These are phyloP conservation scores for Operophtera brumata DNA, from an alignment of 2,888 invertebrate genomes.

Conservation along the genomic window DNA sequence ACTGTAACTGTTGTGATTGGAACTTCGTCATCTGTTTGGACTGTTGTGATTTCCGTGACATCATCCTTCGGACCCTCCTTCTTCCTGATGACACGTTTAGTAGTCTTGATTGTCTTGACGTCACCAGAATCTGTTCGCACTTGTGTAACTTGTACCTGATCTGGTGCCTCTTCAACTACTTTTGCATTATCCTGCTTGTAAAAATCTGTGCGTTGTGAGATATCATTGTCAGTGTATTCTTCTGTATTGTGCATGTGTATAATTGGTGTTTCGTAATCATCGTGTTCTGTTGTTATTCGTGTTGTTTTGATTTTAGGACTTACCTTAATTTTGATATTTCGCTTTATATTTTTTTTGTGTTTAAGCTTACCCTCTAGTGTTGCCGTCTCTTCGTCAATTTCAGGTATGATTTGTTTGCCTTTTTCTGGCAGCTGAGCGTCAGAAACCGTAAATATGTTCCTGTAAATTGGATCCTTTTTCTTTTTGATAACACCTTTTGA, in stretches of 20 bases:
- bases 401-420: too few relatives aligned
- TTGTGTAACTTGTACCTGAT: slow-evolving; percentile 36
- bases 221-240: slow-evolving; percentile 44
- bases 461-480: too few relatives aligned
- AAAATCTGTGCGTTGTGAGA: slow-evolving; percentile 29
- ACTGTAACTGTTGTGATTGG: slow-evolving; percentile 34
- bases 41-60: slow-evolving; percentile 35
- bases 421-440: too few relatives aligned
- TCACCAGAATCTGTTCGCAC: slow-evolving; percentile 43
- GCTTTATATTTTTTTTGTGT: slow-evolving; percentile 39
- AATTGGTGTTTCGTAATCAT: slow-evolving; percentile 30
- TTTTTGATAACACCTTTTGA: too few relatives aligned
- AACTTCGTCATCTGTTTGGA: slow-evolving; percentile 28
- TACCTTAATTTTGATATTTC: slow-evolving; percentile 55
- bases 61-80: slow-evolving; percentile 29
- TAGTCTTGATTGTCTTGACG: slow-evolving; percentile 32
- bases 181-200: slow-evolving; percentile 24
- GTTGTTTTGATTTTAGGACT: slow-evolving; percentile 32
- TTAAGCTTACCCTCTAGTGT: slow-evolving; percentile 43
- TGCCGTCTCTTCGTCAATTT: slow-evolving; percentile 16
- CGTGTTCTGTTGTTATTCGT: slow-evolving; percentile 49
- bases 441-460: too few relatives aligned
- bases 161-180: slow-evolving; percentile 29
- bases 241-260: slow-evolving; percentile 57
- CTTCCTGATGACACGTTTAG: slow-evolving; percentile 45